Conservation (phyloP, 2,113 vertebrate species). For the Turnix velox region DNA sequence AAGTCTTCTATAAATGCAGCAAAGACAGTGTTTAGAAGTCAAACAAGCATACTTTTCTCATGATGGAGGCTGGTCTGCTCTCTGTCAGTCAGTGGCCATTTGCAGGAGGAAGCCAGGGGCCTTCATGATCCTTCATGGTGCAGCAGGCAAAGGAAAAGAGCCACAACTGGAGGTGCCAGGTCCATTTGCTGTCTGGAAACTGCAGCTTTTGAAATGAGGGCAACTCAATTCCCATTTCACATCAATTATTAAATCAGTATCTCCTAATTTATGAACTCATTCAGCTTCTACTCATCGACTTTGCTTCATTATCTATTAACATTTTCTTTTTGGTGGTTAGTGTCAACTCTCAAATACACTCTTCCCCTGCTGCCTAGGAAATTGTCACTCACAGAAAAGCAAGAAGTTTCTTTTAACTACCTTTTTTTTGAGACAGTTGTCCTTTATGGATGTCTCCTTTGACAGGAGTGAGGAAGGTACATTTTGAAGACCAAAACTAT, state of each 20-base stretch:
- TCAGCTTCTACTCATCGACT: conserved; percentile 10
- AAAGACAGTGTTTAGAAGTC: background rate
- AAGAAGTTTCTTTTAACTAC: conserved; percentile 20
- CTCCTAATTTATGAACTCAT: conserved; percentile 30
- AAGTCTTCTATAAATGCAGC: background rate
- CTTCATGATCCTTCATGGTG: background rate
- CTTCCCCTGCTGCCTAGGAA: conserved; percentile 59
- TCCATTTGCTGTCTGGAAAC: background rate
- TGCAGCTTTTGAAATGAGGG: background rate
- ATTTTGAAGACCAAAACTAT: background rate
- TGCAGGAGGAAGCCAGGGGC: background rate
- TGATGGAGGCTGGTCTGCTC: background rate
- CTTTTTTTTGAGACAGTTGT: background rate
- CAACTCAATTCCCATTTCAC: conserved; percentile 4
- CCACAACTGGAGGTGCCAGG: background rate
- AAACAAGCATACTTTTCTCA: background rate
- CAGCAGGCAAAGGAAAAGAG: background rate
- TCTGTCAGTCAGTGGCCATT: background rate
- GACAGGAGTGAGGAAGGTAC: background rate
- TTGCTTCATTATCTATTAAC: conserved; percentile 14
- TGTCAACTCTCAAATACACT: conserved; percentile 28
- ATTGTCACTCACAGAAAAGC: conserved; percentile 46
- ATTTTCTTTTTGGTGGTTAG: conserved; percentile 23
- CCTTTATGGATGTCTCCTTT: background rate
- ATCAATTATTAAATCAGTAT: conserved; percentile 32